Evolutionary conservation across 1,140 invertebrate species (phyloP).

Genomic region (Rhizoglyphus robini): DNA sequence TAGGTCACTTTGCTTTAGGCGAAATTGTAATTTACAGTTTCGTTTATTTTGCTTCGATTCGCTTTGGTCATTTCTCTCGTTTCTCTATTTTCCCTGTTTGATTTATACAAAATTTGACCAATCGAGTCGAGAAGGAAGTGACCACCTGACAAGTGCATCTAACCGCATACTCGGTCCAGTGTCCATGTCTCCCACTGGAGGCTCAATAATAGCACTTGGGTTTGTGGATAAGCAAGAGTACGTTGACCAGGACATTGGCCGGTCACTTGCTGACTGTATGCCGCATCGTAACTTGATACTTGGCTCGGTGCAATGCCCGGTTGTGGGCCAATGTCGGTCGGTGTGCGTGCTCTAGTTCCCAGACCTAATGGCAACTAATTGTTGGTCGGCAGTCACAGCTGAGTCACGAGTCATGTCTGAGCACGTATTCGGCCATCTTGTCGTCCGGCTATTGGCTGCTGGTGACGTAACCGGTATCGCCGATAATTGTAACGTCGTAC

Average conservation of each 20-base stretch:
- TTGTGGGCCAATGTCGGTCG: background rate
- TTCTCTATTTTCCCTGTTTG: background rate
- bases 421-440: background rate
- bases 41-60: background rate
- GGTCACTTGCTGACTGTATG: background rate
- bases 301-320: too few species aligned
- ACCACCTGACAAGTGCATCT: too few species aligned
- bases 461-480: conserved; percentile 7
- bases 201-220: too few species aligned
- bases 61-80: background rate
- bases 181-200: too few species aligned
- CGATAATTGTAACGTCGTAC: conserved; percentile 3
- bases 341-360: background rate
- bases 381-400: background rate
- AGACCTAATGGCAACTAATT: background rate
- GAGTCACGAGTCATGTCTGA: conserved; percentile 4
- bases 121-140: too few species aligned
- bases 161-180: too few species aligned
- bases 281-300: too few species aligned
- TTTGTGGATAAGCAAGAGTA: too few species aligned
- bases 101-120: background rate
- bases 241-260: too few species aligned
- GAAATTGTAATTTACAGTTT: conserved; percentile 5
- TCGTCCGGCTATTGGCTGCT: background rate
- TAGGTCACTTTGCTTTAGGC: conserved; percentile 11